Evolutionary conservation across 2,797 vertebrate genomes (phyloP).

Genomic region (Syncerus caffer): DNA sequence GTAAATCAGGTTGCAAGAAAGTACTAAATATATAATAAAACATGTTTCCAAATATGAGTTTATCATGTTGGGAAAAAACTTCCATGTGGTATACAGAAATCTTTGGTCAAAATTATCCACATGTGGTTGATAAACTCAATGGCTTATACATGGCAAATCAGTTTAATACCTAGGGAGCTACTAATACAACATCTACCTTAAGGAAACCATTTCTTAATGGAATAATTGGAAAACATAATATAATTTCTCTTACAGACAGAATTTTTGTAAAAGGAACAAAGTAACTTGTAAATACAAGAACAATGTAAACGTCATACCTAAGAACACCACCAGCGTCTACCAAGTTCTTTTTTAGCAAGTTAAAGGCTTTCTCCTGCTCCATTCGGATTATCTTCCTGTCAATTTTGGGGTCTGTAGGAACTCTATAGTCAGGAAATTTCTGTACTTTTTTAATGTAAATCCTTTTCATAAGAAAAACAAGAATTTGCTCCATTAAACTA

Average conservation of each 20-base stretch:
- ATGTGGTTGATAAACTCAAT: constrained; percentile 7
- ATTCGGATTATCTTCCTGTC: constrained; percentile 90
- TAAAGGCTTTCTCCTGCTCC: constrained; percentile 91
- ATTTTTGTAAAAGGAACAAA: not conserved
- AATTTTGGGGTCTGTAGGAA: constrained; percentile 89
- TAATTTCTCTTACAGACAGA: constrained; percentile 30
- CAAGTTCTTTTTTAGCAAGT: constrained; percentile 88
- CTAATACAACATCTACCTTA: not conserved
- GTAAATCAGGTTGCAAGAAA: not conserved
- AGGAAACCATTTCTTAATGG: not conserved
- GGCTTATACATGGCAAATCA: constrained; percentile 1
- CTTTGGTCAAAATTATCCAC: not conserved
- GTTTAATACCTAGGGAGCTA: not conserved
- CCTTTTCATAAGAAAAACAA: constrained; percentile 77
- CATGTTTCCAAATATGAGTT: not conserved
- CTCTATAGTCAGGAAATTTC: constrained; percentile 88
- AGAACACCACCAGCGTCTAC: constrained; percentile 86
- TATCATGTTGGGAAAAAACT: not conserved
- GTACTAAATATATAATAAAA: constrained; percentile 1
- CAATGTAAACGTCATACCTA: constrained; percentile 80
- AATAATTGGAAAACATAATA: constrained; percentile 15
- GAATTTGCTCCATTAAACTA: constrained; percentile 30
- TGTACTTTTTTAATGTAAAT: constrained; percentile 92
- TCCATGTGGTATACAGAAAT: not conserved
- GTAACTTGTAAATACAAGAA: constrained; percentile 51